A percentile compares a stretch with the other conserved stretches of the same genome.
These are phyloP conservation scores for Erithacus rubecula DNA, from an alignment of 2,797 vertebrate genomes.

Conservation along the genomic window DNA sequence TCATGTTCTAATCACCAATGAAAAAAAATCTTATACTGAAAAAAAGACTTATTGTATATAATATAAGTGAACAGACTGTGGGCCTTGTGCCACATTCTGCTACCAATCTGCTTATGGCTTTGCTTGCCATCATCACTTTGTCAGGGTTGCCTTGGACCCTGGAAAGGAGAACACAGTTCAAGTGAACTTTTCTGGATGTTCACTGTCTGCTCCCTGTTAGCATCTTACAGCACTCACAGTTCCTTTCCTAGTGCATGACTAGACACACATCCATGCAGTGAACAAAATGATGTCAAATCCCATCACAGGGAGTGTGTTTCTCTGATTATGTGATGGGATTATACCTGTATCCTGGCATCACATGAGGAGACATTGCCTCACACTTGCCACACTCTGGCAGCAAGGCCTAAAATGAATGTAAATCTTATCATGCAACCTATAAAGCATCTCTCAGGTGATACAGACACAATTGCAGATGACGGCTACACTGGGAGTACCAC, in stretches of 20 bases:
- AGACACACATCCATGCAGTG: background rate
- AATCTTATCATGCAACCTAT: background rate
- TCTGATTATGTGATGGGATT: background rate
- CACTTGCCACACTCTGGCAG: background rate
- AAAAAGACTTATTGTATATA: background rate
- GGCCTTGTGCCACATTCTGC: background rate
- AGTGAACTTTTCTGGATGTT: background rate
- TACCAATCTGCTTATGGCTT: background rate
- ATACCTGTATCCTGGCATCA: background rate
- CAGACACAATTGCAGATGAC: background rate
- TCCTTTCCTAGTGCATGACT: background rate
- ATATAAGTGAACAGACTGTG: background rate
- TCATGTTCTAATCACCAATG: background rate
- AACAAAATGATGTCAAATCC: background rate
- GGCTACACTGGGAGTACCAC: background rate
- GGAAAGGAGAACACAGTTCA: background rate
- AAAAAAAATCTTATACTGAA: background rate
- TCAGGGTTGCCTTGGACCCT: background rate
- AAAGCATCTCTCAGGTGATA: background rate
- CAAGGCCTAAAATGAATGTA: background rate
- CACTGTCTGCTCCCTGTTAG: background rate
- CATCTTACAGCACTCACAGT: rapidly evolving
- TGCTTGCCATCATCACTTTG: background rate
- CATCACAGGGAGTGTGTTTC: background rate
- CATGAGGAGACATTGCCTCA: background rate